A percentile compares a stretch with the other conserved stretches of the same genome.
Evolutionary conservation across 2,888 invertebrate species (phyloP).

Genomic region (Mechanitis mazaeus): DNA sequence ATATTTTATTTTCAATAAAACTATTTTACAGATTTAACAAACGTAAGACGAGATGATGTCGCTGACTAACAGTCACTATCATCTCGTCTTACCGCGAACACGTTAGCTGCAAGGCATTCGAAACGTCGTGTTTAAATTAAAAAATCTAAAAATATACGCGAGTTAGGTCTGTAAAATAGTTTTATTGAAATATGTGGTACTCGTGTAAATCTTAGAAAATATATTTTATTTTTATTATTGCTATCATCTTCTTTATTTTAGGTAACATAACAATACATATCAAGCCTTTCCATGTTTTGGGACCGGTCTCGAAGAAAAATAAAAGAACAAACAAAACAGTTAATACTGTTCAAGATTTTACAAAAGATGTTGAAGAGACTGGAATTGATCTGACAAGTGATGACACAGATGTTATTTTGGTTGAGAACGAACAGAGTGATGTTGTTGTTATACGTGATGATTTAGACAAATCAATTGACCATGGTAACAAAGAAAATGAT

Average conservation of each 20-base stretch:
- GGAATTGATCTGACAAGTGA: background rate
- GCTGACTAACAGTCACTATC: too few species aligned
- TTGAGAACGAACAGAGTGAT: slow-evolving; percentile 11
- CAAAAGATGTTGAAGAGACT: background rate
- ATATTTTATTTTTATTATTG: background rate
- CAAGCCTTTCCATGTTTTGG: slow-evolving; percentile 29
- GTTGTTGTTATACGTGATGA: slow-evolving; percentile 18
- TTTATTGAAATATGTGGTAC: too few species aligned
- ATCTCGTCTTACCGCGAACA: too few species aligned
- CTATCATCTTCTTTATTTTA: slow-evolving; percentile 13
- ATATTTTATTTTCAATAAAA: too few species aligned
- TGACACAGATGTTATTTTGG: slow-evolving; percentile 15
- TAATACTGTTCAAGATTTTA: slow-evolving; percentile 1
- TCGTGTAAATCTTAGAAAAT: too few species aligned
- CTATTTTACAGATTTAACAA: too few species aligned
- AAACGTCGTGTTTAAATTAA: too few species aligned
- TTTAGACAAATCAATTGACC: background rate
- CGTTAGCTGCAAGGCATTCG: too few species aligned
- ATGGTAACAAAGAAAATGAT: slow-evolving; percentile 3
- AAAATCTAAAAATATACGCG: too few species aligned
- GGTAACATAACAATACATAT: slow-evolving; percentile 24
- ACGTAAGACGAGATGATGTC: too few species aligned
- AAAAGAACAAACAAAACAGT: background rate
- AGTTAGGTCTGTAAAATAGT: too few species aligned
- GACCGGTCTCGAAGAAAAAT: slow-evolving; percentile 16